Conservation (phyloP, 2,797 vertebrate species). For the Anguilla obscura region DNA sequence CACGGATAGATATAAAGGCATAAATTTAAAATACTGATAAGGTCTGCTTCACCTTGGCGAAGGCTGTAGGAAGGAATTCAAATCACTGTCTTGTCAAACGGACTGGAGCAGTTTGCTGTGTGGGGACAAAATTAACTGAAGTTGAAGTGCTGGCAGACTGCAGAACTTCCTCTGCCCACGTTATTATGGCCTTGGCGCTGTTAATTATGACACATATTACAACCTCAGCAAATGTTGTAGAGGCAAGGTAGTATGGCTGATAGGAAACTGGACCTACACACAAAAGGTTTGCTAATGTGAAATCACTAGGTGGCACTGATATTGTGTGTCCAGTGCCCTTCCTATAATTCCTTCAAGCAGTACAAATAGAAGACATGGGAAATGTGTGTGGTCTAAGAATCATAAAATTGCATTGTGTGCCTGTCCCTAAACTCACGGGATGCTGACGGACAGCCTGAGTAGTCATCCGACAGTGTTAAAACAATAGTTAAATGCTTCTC, state of each 20-base stretch:
- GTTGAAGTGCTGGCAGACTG: constrained; percentile 9
- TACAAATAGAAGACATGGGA: neutral
- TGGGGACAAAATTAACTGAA: neutral
- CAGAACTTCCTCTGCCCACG: neutral
- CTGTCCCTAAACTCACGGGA: neutral
- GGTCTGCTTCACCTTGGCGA: neutral
- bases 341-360: neutral
- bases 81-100: neutral
- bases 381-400: neutral
- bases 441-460: neutral
- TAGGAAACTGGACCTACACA: neutral
- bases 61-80: neutral
- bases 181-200: neutral
- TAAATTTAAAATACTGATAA: neutral
- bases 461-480: neutral
- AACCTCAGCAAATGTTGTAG: neutral
- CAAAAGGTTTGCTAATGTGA: neutral
- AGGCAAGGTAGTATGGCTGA: neutral
- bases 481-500: neutral
- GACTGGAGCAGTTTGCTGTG: neutral
- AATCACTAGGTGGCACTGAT: neutral
- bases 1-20: neutral
- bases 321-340: neutral
- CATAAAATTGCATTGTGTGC: neutral
- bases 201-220: constrained; percentile 16